Base-by-base conservation (phyloP, 2,113 vertebrate genomes). In the Rafetus swinhoei region DNA sequence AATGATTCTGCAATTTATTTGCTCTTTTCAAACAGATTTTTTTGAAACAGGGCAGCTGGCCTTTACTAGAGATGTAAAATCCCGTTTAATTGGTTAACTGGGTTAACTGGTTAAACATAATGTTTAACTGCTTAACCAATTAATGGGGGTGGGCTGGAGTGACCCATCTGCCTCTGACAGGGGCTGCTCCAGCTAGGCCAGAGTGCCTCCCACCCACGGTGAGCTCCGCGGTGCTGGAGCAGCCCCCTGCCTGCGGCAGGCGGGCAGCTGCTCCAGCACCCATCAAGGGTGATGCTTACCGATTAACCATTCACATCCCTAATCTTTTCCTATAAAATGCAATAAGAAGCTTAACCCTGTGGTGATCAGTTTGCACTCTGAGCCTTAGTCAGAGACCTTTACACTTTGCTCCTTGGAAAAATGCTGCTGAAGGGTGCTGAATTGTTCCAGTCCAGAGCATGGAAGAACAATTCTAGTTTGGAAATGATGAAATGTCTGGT, bases 361-460 rank as follows among this genome's bases (percentile, higher is more conserved):
- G 82, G 81, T 90, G 90, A 82, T 53, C 83, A 86, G 59, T 27
- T 15, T 69, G n/a, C 62, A n/a, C n/a, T 69, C 27, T 53, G 79
- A 95, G 77, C 79, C 91, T 91, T 7, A 65, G 81, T n/a, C 62
- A n/a, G 62, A 53, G 92, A 72, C 81, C 85, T 82, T n/a, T 81
- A 72, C 82, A 82, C 81, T 90, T 79, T 56, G 93, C 74, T 91
- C 55, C 88, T 87, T 79, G 39, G 92, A 27, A 82, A 85, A 87
- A 93, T 59, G 65, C 29, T 13, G 90, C 74, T 87, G 3, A 6
- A 79, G 81, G 82, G 86, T 59, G 18, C n/a, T 35, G 88, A 90
- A 94, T 91, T 86, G 39, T 14, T 79, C 55, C 85, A 55, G 74
- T 87, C 53, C 93, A 89, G 86, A 86, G 52, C 79, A 94, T 93